phyloP scores from a whole-genome alignment of 2,113 vertebrate species.

The Notarius quadriscutis region DNA sequence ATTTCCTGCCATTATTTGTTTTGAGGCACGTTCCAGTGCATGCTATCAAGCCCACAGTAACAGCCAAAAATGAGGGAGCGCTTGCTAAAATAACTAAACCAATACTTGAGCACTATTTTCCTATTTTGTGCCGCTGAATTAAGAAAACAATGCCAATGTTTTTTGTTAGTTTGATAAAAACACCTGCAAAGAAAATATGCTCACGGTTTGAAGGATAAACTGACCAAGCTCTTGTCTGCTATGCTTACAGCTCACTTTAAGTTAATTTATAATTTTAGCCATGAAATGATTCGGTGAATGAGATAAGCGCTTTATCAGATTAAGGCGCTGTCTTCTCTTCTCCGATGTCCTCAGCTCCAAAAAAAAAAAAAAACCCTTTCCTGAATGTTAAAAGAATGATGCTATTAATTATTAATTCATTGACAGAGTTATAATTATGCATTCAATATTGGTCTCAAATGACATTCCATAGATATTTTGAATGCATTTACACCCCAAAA shows the following conservation, averaged over 20 bases:
- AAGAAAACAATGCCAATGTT: background rate
- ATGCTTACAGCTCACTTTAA: background rate
- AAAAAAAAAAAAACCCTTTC: background rate
- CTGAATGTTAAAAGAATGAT: background rate
- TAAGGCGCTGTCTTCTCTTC: background rate
- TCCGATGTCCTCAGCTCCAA: background rate
- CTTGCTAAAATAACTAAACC: conserved; percentile 13
- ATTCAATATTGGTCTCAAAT: background rate
- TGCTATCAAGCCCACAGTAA: conserved; percentile 38
- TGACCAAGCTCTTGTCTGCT: background rate
- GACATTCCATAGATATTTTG: background rate
- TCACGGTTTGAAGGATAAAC: background rate
- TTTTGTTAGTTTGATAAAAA: background rate
- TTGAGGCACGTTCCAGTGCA: conserved; percentile 31
- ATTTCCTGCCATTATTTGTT: conserved; percentile 56
- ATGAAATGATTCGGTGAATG: background rate
- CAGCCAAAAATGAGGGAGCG: background rate
- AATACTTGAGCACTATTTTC: conserved; percentile 9
- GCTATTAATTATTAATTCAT: background rate
- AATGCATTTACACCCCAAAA: background rate
- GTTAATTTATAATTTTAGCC: background rate
- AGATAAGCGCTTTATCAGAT: background rate
- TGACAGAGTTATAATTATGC: no score
- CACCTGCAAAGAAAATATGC: background rate
- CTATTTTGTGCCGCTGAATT: background rate